Evolutionary conservation across 1,140 invertebrate genomes (phyloP), one percentile per base, ranked within the genome.

Genomic region (Armadillidium nasatum): DNA sequence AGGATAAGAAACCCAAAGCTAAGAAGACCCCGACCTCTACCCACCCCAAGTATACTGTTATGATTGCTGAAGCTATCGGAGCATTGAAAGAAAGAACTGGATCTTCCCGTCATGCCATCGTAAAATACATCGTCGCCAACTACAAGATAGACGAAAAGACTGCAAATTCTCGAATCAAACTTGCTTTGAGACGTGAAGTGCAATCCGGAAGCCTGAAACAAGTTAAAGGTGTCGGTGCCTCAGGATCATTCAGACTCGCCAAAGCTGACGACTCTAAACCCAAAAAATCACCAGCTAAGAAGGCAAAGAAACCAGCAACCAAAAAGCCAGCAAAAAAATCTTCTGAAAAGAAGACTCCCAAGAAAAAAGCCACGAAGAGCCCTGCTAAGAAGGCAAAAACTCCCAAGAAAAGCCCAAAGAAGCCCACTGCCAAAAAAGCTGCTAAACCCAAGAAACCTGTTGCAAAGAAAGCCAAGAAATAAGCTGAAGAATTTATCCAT

Each of bases 161-260:
- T 33, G 73, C 86, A 76, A 85, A 88, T 9, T 87, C 88, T 77
- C 88, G 88, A 75, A 81, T 90, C 78, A 89, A 88, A 82, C 83
- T 83, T 67, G 88, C 88, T 22, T 70, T 81, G 10, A 80, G 76
- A 43, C 71, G 74, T 13, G 21, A 45, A 73, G 88, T 89, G 19
- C 84, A 83, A 0, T 85, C 84, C 22, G 88, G 88, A 43, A 83
- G 84, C 6, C 81, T 90, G 45, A 85, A 88, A 6, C 88, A 89
- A 84, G 87, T 87, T 44, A 89, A 89, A 81, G 88, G 89, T 15
- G 89, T 88, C 79, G 88, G 88, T 7, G 89, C 88, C 0, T 86
- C 86, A 60, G 89, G 88, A 22, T 88, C 87, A 0, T 89, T 89
- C 85, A 89, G 89, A 82, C 80, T 89, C 10, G 77, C 82, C 0